Conservation (phyloP, 2,113 vertebrate species). For the Nettapus auritus region DNA sequence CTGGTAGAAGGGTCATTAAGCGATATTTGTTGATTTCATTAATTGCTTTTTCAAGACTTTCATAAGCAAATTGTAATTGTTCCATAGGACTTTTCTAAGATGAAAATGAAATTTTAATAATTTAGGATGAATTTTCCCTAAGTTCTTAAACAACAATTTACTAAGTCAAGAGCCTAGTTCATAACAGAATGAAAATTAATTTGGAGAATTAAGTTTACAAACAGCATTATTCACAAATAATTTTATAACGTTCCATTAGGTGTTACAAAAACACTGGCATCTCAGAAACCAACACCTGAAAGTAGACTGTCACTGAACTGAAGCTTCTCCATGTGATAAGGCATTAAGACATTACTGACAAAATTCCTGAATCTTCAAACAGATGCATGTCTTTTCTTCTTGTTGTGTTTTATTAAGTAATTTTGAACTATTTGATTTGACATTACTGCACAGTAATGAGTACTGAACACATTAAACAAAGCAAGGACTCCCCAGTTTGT, state of each 20-base stretch:
- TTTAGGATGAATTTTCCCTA: not conserved
- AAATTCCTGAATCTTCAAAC: not conserved
- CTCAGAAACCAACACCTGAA: not conserved
- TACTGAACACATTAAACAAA: not conserved
- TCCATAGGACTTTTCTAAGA: slow-evolving; percentile 79
- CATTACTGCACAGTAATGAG: not conserved
- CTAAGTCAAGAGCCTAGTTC: not conserved
- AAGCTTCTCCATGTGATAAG: not conserved
- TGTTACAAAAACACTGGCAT: not conserved
- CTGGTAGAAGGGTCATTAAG: slow-evolving; percentile 50
- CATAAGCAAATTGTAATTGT: slow-evolving; percentile 79
- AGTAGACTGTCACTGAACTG: not conserved
- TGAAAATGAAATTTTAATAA: not conserved
- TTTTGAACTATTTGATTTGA: not conserved
- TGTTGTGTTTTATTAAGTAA: not conserved
- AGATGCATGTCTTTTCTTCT: not conserved
- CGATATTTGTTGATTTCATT: slow-evolving; percentile 68
- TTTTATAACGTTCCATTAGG: not conserved
- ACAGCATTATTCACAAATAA: not conserved
- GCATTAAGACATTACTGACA: not conserved
- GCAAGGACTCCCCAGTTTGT: not conserved
- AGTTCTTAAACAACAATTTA: not conserved
- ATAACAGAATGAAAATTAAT: not conserved
- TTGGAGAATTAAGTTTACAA: not conserved
- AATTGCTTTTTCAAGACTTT: slow-evolving; percentile 80